Conservation (phyloP, 2,113 vertebrate species). For the Oxygymnocypris stewartii region DNA sequence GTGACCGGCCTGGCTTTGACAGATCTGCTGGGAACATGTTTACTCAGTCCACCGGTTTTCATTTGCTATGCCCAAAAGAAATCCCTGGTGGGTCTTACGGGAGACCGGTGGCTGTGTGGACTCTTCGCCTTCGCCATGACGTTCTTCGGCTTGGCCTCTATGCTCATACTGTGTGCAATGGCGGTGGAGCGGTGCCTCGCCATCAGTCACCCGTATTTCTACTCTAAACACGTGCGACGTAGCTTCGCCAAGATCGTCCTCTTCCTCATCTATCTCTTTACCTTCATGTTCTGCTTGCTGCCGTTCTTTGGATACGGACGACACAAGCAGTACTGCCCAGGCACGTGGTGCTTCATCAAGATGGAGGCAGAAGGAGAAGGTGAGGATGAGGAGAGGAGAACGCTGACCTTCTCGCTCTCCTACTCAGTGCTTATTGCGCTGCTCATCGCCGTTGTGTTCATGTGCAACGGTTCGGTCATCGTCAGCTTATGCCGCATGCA, state of each 20-base stretch:
- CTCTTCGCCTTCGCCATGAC: conserved; percentile 85
- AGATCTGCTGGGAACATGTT: conserved; percentile 85
- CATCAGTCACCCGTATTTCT: conserved; percentile 88
- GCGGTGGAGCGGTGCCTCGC: conserved; percentile 88
- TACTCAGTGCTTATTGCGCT: conserved; percentile 82
- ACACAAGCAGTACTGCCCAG: conserved; percentile 86
- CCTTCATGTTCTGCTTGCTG: conserved; percentile 78
- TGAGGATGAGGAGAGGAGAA: conserved; percentile 46
- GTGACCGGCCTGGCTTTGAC: conserved; percentile 86
- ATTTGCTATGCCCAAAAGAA: conserved; percentile 78
- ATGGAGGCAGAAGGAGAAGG: conserved; percentile 70
- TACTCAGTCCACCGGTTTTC: conserved; percentile 86
- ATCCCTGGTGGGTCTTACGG: conserved; percentile 74
- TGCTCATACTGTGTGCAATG: conserved; percentile 85
- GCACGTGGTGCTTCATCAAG: conserved; percentile 89
- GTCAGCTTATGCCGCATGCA: conserved; percentile 87
- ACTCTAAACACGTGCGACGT: conserved; percentile 76
- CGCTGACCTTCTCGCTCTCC: conserved; percentile 81
- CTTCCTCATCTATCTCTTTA: conserved; percentile 78
- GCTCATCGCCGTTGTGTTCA: conserved; percentile 78
- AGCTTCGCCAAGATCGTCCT: conserved; percentile 76
- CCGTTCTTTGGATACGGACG: conserved; percentile 79
- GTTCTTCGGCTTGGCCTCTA: conserved; percentile 86
- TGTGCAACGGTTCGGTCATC: conserved; percentile 86
- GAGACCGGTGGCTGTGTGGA: conserved; percentile 68